A percentile compares a stretch with the other conserved stretches of the same genome.
phyloP scores from a whole-genome alignment of 2,797 vertebrate genomes.

The Xerus rutilus region DNA sequence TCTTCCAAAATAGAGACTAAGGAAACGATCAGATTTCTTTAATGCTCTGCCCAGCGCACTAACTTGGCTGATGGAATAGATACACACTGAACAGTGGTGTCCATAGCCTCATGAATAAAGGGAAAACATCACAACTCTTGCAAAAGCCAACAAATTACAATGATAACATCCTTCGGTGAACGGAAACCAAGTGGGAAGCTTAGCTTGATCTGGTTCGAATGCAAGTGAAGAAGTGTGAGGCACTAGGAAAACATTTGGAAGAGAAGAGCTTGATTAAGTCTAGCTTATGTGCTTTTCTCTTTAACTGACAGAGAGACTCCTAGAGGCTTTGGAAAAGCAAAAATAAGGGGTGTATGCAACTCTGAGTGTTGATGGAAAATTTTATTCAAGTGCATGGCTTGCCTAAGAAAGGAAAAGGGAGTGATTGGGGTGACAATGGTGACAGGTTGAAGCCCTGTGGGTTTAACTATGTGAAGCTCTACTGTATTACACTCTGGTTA shows the following conservation, averaged over 20 bases:
- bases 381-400: constrained; percentile 24
- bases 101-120: background rate
- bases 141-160: background rate
- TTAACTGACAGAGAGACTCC: background rate
- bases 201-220: constrained; percentile 10
- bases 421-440: background rate
- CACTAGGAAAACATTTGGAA: constrained; percentile 16
- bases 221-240: background rate
- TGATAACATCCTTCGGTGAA: constrained; percentile 2
- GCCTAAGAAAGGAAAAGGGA: constrained; percentile 3
- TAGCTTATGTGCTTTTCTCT: background rate
- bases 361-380: constrained; percentile 53
- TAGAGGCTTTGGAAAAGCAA: constrained; percentile 43
- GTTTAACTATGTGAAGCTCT: constrained; percentile 56
- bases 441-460: constrained; percentile 9
- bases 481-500: constrained; percentile 72
- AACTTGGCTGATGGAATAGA: constrained; percentile 27
- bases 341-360: constrained; percentile 57
- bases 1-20: constrained; percentile 85
- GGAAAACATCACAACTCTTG: background rate
- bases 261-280: background rate
- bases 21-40: constrained; percentile 85
- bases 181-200: constrained; percentile 17
- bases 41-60: constrained; percentile 76
- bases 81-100: background rate